These are phyloP conservation scores for Actenoides hombroni DNA, from an alignment of 2,113 vertebrate species.

Conservation along the genomic window DNA sequence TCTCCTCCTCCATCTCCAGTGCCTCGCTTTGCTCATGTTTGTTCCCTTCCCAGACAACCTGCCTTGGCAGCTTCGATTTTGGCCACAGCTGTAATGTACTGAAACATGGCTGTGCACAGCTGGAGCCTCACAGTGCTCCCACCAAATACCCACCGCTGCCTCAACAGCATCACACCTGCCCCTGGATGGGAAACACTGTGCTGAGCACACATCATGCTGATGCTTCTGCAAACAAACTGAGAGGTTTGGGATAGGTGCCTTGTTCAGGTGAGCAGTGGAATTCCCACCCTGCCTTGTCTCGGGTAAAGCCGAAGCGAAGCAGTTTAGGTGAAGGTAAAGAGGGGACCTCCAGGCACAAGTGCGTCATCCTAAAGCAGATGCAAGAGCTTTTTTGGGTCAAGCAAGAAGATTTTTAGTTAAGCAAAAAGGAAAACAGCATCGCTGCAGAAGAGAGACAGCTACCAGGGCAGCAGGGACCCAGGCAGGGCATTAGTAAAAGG, in stretches of 20 bases:
- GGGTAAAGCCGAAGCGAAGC: not conserved
- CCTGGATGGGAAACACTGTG: fast-evolving
- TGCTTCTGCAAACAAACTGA: too few species aligned
- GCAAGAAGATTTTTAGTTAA: not conserved
- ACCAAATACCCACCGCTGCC: not conserved
- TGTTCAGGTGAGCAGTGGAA: not conserved
- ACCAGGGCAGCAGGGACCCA: not conserved
- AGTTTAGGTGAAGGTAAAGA: not conserved
- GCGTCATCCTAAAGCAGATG: not conserved
- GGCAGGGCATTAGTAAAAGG: not conserved
- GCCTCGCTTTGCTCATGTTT: not conserved
- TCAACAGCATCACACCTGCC: fast-evolving
- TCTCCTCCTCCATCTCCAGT: not conserved
- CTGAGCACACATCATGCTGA: too few species aligned
- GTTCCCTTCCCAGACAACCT: not conserved
- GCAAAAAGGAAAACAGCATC: not conserved
- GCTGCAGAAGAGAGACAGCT: not conserved
- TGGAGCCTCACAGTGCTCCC: not conserved
- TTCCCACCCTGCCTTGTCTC: not conserved
- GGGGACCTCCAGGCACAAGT: not conserved
- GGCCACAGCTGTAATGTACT: fast-evolving
- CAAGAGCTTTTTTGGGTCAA: not conserved
- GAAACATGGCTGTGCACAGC: fast-evolving
- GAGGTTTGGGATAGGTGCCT: not conserved
- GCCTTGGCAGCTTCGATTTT: not conserved